phyloP scores from a whole-genome alignment of 1,140 invertebrate genomes.

The Ceratosolen solmsi region DNA sequence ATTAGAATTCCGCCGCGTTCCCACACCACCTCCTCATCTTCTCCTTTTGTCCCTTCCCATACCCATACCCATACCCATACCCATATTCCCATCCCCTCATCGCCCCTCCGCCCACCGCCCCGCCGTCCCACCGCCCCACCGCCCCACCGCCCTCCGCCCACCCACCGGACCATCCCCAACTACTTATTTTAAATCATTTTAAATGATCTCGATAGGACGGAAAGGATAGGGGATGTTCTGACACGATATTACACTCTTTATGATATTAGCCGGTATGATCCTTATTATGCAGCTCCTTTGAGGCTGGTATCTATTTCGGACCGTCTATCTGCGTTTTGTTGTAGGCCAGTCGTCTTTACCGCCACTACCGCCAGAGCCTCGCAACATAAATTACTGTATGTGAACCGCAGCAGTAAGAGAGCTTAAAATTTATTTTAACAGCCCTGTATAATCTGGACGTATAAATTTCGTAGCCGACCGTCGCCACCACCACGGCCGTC shows the following conservation, averaged over 20 bases:
- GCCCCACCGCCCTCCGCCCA: no score
- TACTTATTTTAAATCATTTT: no score
- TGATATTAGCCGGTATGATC: not conserved
- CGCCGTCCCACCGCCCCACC: no score
- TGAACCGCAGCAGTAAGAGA: constrained; percentile 58
- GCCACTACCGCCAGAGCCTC: not conserved
- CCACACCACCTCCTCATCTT: no score
- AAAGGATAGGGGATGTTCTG: not conserved
- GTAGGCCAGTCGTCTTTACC: not conserved
- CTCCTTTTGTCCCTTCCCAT: no score
- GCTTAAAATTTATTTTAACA: constrained; percentile 66
- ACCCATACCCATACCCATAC: no score
- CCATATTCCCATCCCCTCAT: no score
- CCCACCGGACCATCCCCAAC: no score
- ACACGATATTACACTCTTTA: not conserved
- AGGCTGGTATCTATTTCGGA: constrained; percentile 17
- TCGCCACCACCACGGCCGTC: not conserved
- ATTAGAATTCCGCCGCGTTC: no score
- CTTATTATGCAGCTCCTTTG: constrained; percentile 29
- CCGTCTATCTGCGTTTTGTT: not conserved
- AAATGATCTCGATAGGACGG: no score
- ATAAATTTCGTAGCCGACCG: constrained; percentile 60
- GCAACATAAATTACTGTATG: constrained; percentile 62
- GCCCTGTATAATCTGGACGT: constrained; percentile 59
- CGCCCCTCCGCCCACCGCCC: no score